A percentile compares a stretch with the other conserved stretches of the same genome.
Evolutionary conservation across 1,140 invertebrate genomes (phyloP).

Genomic region (Zophobas morio): DNA sequence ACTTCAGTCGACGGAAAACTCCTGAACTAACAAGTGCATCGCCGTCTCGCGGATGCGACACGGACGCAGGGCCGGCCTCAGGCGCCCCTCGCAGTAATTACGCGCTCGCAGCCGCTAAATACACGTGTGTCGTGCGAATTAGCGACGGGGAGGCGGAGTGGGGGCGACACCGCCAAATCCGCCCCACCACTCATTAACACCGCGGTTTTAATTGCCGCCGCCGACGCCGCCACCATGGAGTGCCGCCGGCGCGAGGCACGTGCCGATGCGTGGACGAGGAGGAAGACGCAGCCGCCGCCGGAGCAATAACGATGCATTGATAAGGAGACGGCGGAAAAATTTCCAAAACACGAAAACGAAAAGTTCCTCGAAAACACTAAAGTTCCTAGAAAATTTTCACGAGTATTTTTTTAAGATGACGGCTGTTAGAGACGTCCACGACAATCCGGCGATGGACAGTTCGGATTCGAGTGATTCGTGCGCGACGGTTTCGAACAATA

Average conservation of each 20-base stretch:
- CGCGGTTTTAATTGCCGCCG: slow-evolving; percentile 50
- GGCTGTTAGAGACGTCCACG: slow-evolving; percentile 60
- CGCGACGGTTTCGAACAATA: slow-evolving; percentile 58
- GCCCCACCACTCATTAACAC: slow-evolving; percentile 46
- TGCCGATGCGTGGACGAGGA: slow-evolving; percentile 16
- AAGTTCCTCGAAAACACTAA: slow-evolving; percentile 55
- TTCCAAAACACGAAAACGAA: background rate
- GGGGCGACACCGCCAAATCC: slow-evolving; percentile 15
- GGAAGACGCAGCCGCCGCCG: slow-evolving; percentile 10
- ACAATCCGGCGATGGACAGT: slow-evolving; percentile 60
- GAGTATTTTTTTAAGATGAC: slow-evolving; percentile 60
- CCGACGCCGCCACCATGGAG: slow-evolving; percentile 21
- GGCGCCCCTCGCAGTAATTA: slow-evolving; percentile 46
- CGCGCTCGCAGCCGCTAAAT: slow-evolving; percentile 3
- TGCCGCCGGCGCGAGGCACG: slow-evolving; percentile 18
- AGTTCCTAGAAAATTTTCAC: slow-evolving; percentile 59
- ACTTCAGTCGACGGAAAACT: slow-evolving; percentile 69
- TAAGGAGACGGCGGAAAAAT: slow-evolving; percentile 30
- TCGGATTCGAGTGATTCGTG: slow-evolving; percentile 63
- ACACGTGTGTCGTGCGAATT: slow-evolving; percentile 26
- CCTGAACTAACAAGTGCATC: slow-evolving; percentile 67
- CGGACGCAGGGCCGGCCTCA: slow-evolving; percentile 44
- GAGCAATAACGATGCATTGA: slow-evolving; percentile 49
- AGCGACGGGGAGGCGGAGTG: slow-evolving; percentile 26
- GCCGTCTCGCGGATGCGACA: slow-evolving; percentile 41